Conservation (phyloP, 2,113 vertebrate species). For the Mystacornis crossleyi region DNA sequence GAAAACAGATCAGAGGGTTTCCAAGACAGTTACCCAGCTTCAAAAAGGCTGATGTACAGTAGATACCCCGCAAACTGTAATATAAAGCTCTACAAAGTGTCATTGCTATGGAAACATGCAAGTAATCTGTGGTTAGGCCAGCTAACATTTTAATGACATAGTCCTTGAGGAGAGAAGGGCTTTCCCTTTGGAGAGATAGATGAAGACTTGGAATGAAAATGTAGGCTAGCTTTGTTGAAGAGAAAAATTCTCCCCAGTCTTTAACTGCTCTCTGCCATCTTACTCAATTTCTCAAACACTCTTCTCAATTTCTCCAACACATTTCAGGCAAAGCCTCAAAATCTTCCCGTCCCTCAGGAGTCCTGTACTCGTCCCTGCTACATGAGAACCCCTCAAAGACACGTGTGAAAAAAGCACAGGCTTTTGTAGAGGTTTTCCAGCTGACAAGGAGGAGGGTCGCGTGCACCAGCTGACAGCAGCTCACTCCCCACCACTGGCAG, state of each 20-base stretch:
- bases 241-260: not conserved
- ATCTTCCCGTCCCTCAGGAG: not conserved
- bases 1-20: conserved; percentile 13
- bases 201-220: conserved; percentile 1
- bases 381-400: not conserved
- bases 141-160: conserved; percentile 19
- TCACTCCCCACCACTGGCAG: not conserved
- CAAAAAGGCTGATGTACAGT: not conserved
- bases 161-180: not conserved
- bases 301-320: not conserved
- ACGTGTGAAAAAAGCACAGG: not conserved
- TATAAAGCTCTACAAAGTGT: not conserved
- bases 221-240: not conserved
- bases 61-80: not conserved
- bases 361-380: not conserved
- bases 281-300: not conserved
- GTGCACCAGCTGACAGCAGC: not conserved
- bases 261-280: not conserved
- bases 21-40: not conserved
- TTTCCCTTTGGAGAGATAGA: not conserved
- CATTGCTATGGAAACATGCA: conserved; percentile 38
- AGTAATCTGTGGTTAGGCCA: not conserved
- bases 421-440: not conserved
- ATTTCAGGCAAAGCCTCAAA: not conserved
- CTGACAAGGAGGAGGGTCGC: not conserved